Evolutionary conservation across 35 echinoderm and acorn worm species (phyloP).

Genomic region (Chiridota heheva): DNA sequence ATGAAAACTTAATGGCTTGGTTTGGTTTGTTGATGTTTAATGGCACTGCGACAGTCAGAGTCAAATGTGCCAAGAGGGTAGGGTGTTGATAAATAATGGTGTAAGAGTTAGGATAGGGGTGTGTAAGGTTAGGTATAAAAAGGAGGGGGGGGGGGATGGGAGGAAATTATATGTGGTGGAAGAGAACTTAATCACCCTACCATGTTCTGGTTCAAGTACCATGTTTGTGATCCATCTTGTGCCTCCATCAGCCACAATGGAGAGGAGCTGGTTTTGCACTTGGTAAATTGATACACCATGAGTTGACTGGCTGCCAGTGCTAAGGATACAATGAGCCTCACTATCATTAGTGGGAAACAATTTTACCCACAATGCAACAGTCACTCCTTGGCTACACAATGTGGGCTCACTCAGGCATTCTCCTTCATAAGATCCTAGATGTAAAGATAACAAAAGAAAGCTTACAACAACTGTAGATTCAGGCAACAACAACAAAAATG

Average conservation of each 20-base stretch:
- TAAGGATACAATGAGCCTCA: conserved; percentile 75
- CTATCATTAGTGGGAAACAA: conserved; percentile 19
- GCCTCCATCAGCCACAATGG: conserved; percentile 63
- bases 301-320: conserved; percentile 81
- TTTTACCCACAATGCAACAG: conserved; percentile 49
- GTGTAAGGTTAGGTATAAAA: too few species aligned
- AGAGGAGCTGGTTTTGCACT: conserved; percentile 45
- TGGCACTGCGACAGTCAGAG: too few species aligned
- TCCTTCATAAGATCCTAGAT: conserved; percentile 34
- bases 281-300: conserved; percentile 82
- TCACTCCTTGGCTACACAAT: conserved; percentile 67
- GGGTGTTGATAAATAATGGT: too few species aligned
- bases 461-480: background rate
- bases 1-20: too few species aligned
- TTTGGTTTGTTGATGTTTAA: too few species aligned
- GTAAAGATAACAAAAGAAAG: conserved; percentile 3
- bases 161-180: too few species aligned
- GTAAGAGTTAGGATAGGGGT: too few species aligned
- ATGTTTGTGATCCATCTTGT: conserved; percentile 75
- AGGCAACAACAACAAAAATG: too few species aligned
- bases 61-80: too few species aligned
- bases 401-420: conserved; percentile 82
- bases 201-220: too few species aligned
- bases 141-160: too few species aligned
- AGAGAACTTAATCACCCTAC: too few species aligned